A percentile compares a stretch with the other conserved stretches of the same genome.
Conservation (phyloP, 23 tunicate genomes). For the Diplosoma virens region DNA sequence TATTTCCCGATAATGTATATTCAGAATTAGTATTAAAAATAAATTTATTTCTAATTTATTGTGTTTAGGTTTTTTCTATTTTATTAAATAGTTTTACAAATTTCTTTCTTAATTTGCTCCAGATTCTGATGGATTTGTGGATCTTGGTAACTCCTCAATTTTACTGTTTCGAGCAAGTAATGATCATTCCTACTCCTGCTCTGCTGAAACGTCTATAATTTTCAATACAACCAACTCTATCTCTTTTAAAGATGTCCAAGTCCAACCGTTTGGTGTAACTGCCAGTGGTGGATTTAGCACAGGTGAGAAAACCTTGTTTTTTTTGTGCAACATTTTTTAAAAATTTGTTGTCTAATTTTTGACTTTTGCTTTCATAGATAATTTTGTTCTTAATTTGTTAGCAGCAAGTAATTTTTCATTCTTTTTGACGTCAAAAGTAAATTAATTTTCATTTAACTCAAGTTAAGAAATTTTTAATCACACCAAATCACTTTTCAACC, state of each 20-base stretch:
- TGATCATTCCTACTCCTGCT: constrained; percentile 76
- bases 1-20: too few relatives aligned
- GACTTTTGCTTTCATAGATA: too few relatives aligned
- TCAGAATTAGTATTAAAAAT: too few relatives aligned
- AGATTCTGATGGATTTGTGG: not conserved
- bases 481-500: too few relatives aligned
- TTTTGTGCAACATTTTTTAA: not conserved
- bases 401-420: too few relatives aligned
- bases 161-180: constrained; percentile 36
- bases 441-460: too few relatives aligned
- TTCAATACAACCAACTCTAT: constrained; percentile 29
- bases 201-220: constrained; percentile 9
- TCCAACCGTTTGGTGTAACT: constrained; percentile 71
- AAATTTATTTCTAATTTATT: too few relatives aligned
- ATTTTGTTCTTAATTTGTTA: too few relatives aligned
- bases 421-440: too few relatives aligned
- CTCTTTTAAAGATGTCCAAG: constrained; percentile 59
- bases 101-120: not conserved
- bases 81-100: too few relatives aligned
- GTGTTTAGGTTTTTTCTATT: too few relatives aligned
- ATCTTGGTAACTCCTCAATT: constrained; percentile 32
- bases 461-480: too few relatives aligned
- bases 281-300: constrained; percentile 62
- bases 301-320: constrained; percentile 42
- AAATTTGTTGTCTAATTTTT: not conserved